phyloP scores from a whole-genome alignment of 2,797 vertebrate species.

The Tapera naevia region DNA sequence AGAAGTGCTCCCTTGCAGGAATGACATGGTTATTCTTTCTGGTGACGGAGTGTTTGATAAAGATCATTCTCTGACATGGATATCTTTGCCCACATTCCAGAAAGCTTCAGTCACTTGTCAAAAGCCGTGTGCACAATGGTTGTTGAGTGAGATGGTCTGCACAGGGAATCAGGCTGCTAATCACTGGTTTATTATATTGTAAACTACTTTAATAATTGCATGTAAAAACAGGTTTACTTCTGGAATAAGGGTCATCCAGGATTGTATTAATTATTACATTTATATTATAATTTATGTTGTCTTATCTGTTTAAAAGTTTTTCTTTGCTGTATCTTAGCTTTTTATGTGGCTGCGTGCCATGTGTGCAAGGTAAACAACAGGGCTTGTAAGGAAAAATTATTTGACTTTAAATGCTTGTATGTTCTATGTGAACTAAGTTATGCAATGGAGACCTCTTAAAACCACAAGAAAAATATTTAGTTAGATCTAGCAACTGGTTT shows the following conservation, averaged over 20 bases:
- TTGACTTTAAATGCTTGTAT: not conserved
- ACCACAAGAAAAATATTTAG: not conserved
- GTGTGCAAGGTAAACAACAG: not conserved
- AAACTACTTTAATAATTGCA: not conserved
- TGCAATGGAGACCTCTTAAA: not conserved
- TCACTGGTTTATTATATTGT: not conserved
- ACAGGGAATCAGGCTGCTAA: not conserved
- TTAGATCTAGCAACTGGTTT: not conserved
- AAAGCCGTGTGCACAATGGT: not conserved
- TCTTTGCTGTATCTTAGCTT: not conserved
- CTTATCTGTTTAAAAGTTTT: not conserved
- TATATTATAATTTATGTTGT: not conserved
- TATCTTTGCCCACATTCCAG: not conserved
- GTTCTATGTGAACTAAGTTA: not conserved
- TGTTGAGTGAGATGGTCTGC: slow-evolving; percentile 15
- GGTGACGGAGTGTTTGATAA: not conserved
- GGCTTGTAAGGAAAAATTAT: not conserved
- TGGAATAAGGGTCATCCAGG: not conserved
- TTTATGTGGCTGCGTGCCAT: not conserved
- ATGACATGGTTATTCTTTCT: not conserved
- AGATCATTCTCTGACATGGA: not conserved
- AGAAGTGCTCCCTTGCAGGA: not conserved
- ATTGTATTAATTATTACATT: not conserved
- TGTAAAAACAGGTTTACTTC: not conserved
- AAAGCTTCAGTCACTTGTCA: not conserved